A percentile compares a stretch with the other conserved stretches of the same genome.
Evolutionary conservation across 2,113 vertebrate genomes (phyloP).

Genomic region (Gopherus evgoodei): DNA sequence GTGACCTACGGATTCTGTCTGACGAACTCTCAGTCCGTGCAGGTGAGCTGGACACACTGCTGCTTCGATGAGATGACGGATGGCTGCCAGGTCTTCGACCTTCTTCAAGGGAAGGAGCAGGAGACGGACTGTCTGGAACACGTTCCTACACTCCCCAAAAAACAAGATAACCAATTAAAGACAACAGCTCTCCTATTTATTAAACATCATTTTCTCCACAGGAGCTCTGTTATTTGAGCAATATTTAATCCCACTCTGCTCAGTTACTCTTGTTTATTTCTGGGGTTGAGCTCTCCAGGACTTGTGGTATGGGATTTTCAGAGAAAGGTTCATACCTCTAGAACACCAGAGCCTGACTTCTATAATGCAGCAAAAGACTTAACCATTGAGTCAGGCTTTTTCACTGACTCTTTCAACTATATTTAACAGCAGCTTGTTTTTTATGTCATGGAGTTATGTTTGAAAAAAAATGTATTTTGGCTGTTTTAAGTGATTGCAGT

Average conservation of each 20-base stretch:
- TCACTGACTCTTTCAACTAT: background rate
- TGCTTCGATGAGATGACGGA: constrained; percentile 98
- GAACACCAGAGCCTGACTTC: background rate
- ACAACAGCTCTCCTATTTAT: background rate
- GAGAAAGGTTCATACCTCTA: background rate
- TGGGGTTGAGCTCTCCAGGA: background rate
- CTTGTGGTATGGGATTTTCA: background rate
- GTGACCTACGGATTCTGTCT: constrained; percentile 97
- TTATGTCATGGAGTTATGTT: background rate
- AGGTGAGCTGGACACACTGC: constrained; percentile 98
- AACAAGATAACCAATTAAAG: background rate
- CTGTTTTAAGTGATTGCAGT: background rate
- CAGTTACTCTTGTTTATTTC: background rate
- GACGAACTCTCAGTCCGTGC: constrained; percentile 98
- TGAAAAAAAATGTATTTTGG: background rate
- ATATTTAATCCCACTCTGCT: background rate
- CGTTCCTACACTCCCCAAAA: constrained; percentile 84
- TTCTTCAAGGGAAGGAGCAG: constrained; percentile 96
- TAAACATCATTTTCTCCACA: background rate
- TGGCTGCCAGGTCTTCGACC: constrained; percentile 96
- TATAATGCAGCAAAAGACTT: background rate
- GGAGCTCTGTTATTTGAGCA: background rate
- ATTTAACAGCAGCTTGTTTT: background rate
- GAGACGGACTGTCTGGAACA: constrained; percentile 96
- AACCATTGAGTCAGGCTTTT: background rate